A percentile compares a stretch with the other conserved stretches of the same genome.
phyloP scores from a whole-genome alignment of 2,888 invertebrate species.

The Drosophila infuscata region DNA sequence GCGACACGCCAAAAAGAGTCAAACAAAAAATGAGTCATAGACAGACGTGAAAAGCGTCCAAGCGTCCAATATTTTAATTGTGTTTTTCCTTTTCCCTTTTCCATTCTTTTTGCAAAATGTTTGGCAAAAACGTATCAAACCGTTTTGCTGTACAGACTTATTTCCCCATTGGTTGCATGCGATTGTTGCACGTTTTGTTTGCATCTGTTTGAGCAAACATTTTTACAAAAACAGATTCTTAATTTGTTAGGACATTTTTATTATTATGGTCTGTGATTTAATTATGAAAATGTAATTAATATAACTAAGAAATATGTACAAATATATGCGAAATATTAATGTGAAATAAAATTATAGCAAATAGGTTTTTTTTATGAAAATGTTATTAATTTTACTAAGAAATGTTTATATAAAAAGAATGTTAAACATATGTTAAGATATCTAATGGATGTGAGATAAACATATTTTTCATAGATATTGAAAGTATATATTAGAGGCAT shows the following conservation, averaged over 20 bases:
- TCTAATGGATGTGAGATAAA: neutral
- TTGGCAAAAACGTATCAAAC: conserved; percentile 3
- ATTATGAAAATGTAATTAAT: neutral
- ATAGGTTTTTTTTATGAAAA: neutral
- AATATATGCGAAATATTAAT: no score
- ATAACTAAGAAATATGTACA: neutral
- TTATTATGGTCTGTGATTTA: neutral
- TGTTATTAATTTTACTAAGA: neutral
- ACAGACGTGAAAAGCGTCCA: conserved; percentile 39
- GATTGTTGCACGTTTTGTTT: neutral
- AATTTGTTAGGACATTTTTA: neutral
- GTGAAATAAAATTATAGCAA: neutral
- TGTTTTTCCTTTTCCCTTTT: conserved; percentile 18
- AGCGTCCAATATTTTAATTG: conserved; percentile 32
- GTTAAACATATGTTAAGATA: neutral
- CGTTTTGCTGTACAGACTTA: neutral
- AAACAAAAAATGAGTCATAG: conserved; percentile 61
- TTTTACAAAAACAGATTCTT: neutral
- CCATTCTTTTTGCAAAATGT: conserved; percentile 10
- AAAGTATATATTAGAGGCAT: neutral
- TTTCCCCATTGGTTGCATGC: neutral
- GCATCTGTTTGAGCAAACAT: neutral
- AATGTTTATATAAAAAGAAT: neutral
- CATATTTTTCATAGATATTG: neutral
- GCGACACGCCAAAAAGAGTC: conserved; percentile 55